Conservation (phyloP, 2,797 vertebrate genomes). For the Mormyrus proboscirostris region DNA sequence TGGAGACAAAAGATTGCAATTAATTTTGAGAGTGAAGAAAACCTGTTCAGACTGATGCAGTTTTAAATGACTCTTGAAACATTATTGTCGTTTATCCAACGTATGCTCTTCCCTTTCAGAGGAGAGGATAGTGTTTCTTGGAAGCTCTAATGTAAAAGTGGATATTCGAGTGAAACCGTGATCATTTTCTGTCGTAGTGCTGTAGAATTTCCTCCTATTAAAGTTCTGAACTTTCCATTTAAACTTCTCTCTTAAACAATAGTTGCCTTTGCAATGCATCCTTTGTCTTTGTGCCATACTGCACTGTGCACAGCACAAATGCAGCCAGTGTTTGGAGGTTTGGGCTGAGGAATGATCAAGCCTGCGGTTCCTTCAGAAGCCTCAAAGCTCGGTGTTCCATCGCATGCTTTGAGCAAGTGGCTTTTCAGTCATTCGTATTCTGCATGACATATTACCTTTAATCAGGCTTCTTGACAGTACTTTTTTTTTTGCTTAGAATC, state of each 20-base stretch:
- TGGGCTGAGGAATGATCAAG: constrained; percentile 3
- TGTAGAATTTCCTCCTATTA: neutral
- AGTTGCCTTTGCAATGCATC: neutral
- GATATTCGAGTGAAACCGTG: neutral
- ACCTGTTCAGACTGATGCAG: neutral
- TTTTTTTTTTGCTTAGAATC: neutral
- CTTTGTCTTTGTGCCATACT: neutral
- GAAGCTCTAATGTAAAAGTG: neutral
- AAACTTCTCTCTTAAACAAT: neutral
- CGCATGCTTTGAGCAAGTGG: neutral
- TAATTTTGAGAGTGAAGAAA: neutral
- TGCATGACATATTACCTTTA: neutral
- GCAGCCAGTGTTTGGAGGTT: neutral
- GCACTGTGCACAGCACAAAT: neutral
- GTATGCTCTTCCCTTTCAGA: constrained; percentile 38
- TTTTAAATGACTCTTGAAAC: constrained; percentile 43
- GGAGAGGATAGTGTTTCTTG: constrained; percentile 6
- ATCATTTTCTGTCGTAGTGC: neutral
- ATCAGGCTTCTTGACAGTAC: constrained; percentile 2
- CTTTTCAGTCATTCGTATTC: neutral
- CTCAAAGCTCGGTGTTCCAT: neutral
- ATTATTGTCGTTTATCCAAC: constrained; percentile 36
- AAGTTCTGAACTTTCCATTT: neutral
- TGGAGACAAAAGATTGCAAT: neutral
- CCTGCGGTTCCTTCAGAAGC: neutral